phyloP scores from a whole-genome alignment of 1,140 invertebrate species.

The Drosophila kohkoa region DNA sequence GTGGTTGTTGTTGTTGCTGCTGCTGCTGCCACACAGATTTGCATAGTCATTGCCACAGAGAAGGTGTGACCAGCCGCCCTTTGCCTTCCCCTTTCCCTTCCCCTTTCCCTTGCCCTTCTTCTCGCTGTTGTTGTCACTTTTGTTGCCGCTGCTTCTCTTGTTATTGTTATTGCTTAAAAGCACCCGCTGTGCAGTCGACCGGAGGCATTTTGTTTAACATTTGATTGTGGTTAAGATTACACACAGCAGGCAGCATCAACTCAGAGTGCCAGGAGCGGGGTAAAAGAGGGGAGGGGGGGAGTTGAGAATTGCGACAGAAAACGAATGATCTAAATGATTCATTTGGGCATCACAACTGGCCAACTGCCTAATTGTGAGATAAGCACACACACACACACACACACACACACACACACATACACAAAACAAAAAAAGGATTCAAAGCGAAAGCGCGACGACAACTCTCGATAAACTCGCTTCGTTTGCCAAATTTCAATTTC shows the following conservation, averaged over 20 bases:
- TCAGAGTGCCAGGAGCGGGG: too few relatives aligned
- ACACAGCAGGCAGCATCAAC: slow-evolving; percentile 36
- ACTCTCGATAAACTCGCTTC: too few relatives aligned
- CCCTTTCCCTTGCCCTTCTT: not conserved
- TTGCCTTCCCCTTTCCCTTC: not conserved
- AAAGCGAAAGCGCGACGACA: too few relatives aligned
- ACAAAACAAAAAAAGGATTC: too few relatives aligned
- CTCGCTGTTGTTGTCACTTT: slow-evolving; percentile 22
- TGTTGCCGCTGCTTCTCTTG: slow-evolving; percentile 11
- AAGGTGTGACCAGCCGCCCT: slow-evolving; percentile 66
- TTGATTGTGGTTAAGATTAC: slow-evolving; percentile 58
- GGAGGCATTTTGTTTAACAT: slow-evolving; percentile 57
- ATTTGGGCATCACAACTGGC: not conserved
- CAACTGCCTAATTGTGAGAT: not conserved
- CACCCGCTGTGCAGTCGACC: slow-evolving; percentile 49
- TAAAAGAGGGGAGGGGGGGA: too few relatives aligned
- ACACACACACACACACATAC: too few relatives aligned
- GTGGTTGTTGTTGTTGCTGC: slow-evolving; percentile 13
- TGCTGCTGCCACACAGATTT: slow-evolving; percentile 22
- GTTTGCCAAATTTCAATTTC: too few relatives aligned
- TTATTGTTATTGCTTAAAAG: slow-evolving; percentile 42
- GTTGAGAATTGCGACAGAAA: not conserved
- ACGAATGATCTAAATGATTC: slow-evolving; percentile 3
- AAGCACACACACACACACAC: not conserved
- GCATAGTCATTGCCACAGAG: slow-evolving; percentile 53